Evolutionary conservation across 1,140 invertebrate species (phyloP).

Genomic region (Penaeus indicus): DNA sequence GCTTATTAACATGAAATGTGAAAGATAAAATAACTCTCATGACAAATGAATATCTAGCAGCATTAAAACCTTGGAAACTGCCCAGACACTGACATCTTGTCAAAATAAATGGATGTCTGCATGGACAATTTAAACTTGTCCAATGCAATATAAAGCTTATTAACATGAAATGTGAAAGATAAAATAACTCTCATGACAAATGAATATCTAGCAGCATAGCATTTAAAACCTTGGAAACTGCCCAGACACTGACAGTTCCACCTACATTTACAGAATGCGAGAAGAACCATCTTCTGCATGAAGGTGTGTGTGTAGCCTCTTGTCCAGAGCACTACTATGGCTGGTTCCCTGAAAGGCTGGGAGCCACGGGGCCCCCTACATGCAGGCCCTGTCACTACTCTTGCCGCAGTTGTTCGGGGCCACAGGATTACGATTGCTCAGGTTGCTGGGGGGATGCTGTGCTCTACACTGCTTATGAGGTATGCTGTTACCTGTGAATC

Average conservation of each 20-base stretch:
- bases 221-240: neutral
- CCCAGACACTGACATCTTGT: neutral
- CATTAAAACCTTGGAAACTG: neutral
- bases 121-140: too few species aligned
- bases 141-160: too few species aligned
- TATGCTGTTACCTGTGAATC: neutral
- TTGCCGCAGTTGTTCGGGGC: constrained; percentile 74
- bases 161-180: too few species aligned
- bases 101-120: too few species aligned
- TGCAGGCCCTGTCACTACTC: constrained; percentile 76
- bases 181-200: too few species aligned
- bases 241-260: neutral
- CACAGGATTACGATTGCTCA: constrained; percentile 75
- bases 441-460: constrained; percentile 73
- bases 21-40: too few species aligned
- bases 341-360: constrained; percentile 36
- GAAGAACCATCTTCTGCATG: constrained; percentile 17
- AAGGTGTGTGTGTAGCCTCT: constrained; percentile 26
- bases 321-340: constrained; percentile 32
- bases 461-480: constrained; percentile 64
- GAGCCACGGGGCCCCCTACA: constrained; percentile 32
- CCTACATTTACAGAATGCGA: constrained; percentile 32
- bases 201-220: too few species aligned
- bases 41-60: too few species aligned
- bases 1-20: too few species aligned